Percentiles rank a stretch among this genome's conserved stretches.
phyloP scores from a whole-genome alignment of 1,140 invertebrate species.

The Hermetia illucens region DNA sequence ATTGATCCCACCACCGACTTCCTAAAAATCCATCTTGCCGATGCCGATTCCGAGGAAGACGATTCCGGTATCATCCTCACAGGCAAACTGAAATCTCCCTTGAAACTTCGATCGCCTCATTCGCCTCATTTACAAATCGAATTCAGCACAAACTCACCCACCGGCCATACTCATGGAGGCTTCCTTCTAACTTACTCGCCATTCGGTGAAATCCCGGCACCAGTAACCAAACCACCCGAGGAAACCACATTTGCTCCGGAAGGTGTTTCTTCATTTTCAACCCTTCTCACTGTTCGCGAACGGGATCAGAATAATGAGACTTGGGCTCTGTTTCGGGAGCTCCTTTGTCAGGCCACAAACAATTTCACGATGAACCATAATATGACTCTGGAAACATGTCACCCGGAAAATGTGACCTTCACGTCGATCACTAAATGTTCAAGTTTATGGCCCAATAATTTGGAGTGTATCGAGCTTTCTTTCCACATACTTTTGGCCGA shows the following conservation, averaged over 20 bases:
- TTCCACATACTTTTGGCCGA: neutral
- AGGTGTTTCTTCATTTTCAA: neutral
- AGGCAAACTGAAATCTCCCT: no score
- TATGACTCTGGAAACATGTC: neutral
- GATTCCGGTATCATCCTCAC: no score
- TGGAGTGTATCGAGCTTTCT: neutral
- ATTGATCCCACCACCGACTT: no score
- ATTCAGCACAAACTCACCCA: no score
- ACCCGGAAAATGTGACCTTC: conserved; percentile 1
- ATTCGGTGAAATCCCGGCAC: neutral
- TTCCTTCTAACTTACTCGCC: neutral
- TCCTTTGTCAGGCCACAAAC: neutral
- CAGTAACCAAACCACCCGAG: neutral
- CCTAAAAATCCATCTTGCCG: no score
- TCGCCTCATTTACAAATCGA: no score
- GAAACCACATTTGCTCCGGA: neutral
- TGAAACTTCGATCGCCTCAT: no score
- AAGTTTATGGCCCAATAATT: neutral
- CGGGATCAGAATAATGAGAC: neutral
- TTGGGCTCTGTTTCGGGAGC: neutral
- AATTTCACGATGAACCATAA: neutral
- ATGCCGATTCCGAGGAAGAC: no score
- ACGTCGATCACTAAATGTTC: neutral
- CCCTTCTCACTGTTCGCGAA: neutral
- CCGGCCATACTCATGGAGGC: neutral